phyloP scores from a whole-genome alignment of 2,888 invertebrate species.

The Synergus itoensis region DNA sequence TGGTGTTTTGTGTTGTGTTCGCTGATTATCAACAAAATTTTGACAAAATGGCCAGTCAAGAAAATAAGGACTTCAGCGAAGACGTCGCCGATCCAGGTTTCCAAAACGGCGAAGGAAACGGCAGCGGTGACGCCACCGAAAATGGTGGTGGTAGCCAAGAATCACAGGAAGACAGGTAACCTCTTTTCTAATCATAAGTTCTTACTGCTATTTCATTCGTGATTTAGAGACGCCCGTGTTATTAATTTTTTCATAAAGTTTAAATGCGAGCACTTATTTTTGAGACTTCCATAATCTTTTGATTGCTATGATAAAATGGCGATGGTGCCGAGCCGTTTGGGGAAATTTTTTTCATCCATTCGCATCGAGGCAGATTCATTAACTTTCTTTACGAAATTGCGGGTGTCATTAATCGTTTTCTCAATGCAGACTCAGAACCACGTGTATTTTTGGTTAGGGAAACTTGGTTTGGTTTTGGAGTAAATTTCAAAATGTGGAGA shows the following conservation, averaged over 20 bases:
- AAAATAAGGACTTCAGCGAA: slow-evolving; percentile 77
- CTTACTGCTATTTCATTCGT: not conserved
- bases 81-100: slow-evolving; percentile 81
- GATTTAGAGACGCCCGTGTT: slow-evolving; percentile 33
- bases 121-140: slow-evolving; percentile 84
- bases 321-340: not conserved
- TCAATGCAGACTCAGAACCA: not conserved
- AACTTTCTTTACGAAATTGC: not conserved
- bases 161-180: slow-evolving; percentile 77
- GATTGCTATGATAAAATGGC: slow-evolving; percentile 9
- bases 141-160: slow-evolving; percentile 81
- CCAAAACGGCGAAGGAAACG: slow-evolving; percentile 79
- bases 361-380: not conserved
- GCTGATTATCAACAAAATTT: slow-evolving; percentile 48
- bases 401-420: slow-evolving; percentile 17
- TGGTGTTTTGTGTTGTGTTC: slow-evolving; percentile 25
- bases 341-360: not conserved
- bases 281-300: not conserved
- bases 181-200: slow-evolving; percentile 49
- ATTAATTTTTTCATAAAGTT: not conserved
- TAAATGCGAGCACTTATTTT: not conserved
- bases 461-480: not conserved
- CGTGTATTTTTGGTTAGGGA: slow-evolving; percentile 25
- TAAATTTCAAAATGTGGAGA: not conserved
- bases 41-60: slow-evolving; percentile 73